Evolutionary conservation across 1,140 invertebrate species (phyloP), one percentile per base, ranked within the genome.

Genomic region (Tetramorium alpestre): DNA sequence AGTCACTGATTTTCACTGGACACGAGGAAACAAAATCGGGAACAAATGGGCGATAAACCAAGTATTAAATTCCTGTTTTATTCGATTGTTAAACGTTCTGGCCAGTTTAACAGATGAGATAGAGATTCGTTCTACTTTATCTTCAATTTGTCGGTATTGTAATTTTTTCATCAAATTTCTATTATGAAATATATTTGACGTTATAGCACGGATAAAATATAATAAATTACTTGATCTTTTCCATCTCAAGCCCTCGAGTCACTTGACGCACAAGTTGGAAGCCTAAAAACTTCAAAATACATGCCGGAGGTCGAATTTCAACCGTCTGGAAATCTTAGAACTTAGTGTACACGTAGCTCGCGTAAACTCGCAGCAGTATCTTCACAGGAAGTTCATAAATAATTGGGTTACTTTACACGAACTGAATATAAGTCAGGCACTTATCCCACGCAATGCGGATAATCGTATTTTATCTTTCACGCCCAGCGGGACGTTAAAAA

Each of bases 341-440:
- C 41, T 77, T 47, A 10, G 25, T 41, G 11, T 65, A 47, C 41
- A 78, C 76, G 25, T 78, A 78, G 41, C 33, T 73, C 49, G 49
- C 65, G 78, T 82, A 82, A 82, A 58, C 67, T 82, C 69, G 33
- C 28, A 54, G 54, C 56, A 73, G 38, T 85, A 58, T 62, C 70
- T 76, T 60, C 70, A 25, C 38, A 38, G 25, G 18, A 62, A 62
- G 49, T 85, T 75, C 25, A 85, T 85, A 85, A 85, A 85, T 85
- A 85, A 85, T 85, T 76, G 44, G 54, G n/a, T 49, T 85, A 76
- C 54, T 75, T 73, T 44, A 85, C 56, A 84, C 67, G 78, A 69
- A 69, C 38, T 38, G 49, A 73, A 73, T 73, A 56, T 82, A 82
- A 82, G 67, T 69, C 67, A 82, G 64, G 65, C 60, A 78, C 76